A percentile compares a stretch with the other conserved stretches of the same genome.
These are phyloP conservation scores for Achroia grisella DNA, from an alignment of 1,140 invertebrate species.

Conservation along the genomic window DNA sequence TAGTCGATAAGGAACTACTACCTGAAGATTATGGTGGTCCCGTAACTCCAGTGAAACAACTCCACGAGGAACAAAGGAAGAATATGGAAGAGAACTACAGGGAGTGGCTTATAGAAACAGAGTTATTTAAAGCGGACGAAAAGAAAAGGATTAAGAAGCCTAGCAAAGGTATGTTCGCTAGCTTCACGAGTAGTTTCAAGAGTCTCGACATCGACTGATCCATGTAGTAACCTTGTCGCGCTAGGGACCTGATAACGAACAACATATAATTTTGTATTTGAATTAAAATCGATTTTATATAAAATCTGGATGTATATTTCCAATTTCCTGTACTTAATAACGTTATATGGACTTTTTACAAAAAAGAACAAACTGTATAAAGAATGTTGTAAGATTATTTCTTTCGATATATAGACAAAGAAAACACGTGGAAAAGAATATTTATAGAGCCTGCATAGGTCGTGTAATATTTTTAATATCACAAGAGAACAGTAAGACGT, in stretches of 20 bases:
- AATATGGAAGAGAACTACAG: constrained; percentile 66
- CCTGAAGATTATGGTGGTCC: constrained; percentile 71
- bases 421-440: no score
- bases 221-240: constrained; percentile 1
- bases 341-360: no score
- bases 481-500: no score
- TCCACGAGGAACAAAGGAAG: constrained; percentile 64
- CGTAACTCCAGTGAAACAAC: constrained; percentile 52
- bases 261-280: background rate
- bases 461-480: no score
- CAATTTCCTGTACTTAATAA: no score
- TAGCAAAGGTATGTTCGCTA: constrained; percentile 64
- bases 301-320: no score
- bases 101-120: constrained; percentile 68
- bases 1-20: constrained; percentile 61
- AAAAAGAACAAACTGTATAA: no score
- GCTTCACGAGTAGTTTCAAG: constrained; percentile 62
- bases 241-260: constrained; percentile 22
- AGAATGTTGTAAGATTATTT: no score
- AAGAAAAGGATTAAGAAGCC: constrained; percentile 71
- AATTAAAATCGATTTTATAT: no score
- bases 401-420: no score
- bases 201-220: constrained; percentile 65
- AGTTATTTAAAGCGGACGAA: constrained; percentile 65
- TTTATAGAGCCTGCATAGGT: no score